Percentiles rank a stretch among this genome's conserved stretches.
Evolutionary conservation across 2,888 invertebrate genomes (phyloP).

Genomic region (Alloscopus bannaensis): DNA sequence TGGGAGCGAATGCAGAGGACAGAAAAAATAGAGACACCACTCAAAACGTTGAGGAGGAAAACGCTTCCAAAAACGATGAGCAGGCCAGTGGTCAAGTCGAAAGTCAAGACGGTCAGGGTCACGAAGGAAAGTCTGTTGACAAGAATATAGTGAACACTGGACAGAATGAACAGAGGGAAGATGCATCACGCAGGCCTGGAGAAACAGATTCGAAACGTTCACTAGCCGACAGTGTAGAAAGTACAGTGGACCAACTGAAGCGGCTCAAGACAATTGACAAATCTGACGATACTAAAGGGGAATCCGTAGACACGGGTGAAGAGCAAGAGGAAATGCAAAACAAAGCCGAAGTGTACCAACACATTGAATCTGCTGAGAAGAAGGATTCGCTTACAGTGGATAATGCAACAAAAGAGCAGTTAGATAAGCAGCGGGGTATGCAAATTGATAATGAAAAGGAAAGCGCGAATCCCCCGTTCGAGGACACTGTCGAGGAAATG

Average conservation of each 20-base stretch:
- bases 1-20: conserved; percentile 32
- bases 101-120: conserved; percentile 75
- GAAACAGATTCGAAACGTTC: conserved; percentile 71
- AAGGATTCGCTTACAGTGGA: conserved; percentile 81
- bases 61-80: conserved; percentile 70
- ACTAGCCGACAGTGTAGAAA: conserved; percentile 62
- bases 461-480: conserved; percentile 75
- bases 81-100: conserved; percentile 75
- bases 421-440: conserved; percentile 79
- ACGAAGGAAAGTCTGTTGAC: conserved; percentile 74
- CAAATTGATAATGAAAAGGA: conserved; percentile 76
- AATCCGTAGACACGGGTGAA: conserved; percentile 76
- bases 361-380: conserved; percentile 87
- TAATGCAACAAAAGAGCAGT: conserved; percentile 82
- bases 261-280: conserved; percentile 79
- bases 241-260: conserved; percentile 75
- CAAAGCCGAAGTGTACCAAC: conserved; percentile 84
- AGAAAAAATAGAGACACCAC: conserved; percentile 52
- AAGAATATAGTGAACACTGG: conserved; percentile 55
- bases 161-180: conserved; percentile 45
- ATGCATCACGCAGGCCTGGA: conserved; percentile 67
- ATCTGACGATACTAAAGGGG: conserved; percentile 75
- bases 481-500: conserved; percentile 74
- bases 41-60: conserved; percentile 63
- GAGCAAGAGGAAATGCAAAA: conserved; percentile 75